A percentile compares a stretch with the other conserved stretches of the same genome.
These are phyloP conservation scores for Aphis gossypii DNA, from an alignment of 1,140 invertebrate species.

Conservation along the genomic window DNA sequence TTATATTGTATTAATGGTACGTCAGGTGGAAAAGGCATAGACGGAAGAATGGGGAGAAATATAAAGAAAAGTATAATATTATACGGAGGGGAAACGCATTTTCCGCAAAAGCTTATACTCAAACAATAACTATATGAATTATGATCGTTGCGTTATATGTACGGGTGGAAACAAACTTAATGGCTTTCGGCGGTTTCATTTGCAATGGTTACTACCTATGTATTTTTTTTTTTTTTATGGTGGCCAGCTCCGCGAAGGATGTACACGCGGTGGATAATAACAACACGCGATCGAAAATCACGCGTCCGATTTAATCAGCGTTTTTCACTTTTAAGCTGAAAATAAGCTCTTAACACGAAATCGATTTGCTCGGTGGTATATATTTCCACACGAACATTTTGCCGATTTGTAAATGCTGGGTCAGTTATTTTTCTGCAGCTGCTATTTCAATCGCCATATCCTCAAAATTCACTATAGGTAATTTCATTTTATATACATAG, in stretches of 20 bases:
- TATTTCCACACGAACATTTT: background rate
- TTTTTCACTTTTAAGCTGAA: constrained; percentile 32
- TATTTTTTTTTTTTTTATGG: background rate
- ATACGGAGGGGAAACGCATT: constrained; percentile 26
- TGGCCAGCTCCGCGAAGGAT: background rate
- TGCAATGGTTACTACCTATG: background rate
- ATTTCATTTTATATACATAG: background rate
- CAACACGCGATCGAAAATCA: constrained; percentile 29
- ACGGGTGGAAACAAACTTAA: background rate
- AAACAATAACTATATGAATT: constrained; percentile 41
- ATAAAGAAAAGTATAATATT: constrained; percentile 13
- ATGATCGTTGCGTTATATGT: background rate
- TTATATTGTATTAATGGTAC: constrained; percentile 5
- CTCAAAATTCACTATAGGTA: background rate
- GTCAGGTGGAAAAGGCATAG: constrained; percentile 29
- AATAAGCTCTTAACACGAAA: constrained; percentile 14
- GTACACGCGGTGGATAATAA: background rate
- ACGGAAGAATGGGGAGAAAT: background rate
- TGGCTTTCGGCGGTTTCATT: constrained; percentile 38
- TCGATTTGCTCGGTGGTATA: background rate
- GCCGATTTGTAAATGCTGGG: background rate
- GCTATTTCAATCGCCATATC: background rate
- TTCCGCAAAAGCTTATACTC: constrained; percentile 40
- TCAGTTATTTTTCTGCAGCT: background rate
- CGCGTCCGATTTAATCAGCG: constrained; percentile 2